Conservation (phyloP, 2,888 invertebrate species). For the Brachynemurus nebulosus region DNA sequence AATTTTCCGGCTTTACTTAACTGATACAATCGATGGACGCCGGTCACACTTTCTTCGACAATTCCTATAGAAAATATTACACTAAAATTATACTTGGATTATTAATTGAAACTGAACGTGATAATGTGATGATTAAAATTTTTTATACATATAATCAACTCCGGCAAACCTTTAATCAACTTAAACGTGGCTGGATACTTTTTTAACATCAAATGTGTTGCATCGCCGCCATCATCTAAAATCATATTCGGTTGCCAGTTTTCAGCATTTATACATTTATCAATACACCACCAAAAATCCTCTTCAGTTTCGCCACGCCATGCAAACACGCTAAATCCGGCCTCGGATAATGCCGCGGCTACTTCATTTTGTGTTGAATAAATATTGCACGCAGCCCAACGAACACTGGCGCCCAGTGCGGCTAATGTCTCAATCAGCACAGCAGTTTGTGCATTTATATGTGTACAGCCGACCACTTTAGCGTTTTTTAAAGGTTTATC, state of each 20-base stretch:
- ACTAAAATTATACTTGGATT: too few relatives aligned
- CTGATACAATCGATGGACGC: constrained; percentile 94
- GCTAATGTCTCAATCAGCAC: constrained; percentile 83
- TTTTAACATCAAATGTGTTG: constrained; percentile 90
- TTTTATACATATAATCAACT: too few relatives aligned
- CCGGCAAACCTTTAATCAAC: constrained; percentile 73
- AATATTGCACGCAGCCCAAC: constrained; percentile 97
- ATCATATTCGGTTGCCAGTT: constrained; percentile 98
- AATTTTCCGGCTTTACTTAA: constrained; percentile 88
- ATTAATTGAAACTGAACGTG: too few relatives aligned
- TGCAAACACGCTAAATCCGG: constrained; percentile 80
- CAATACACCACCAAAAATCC: constrained; percentile 99
- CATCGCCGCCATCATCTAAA: constrained; percentile 93
- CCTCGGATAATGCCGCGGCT: constrained; percentile 87
- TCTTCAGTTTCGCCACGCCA: constrained; percentile 97
- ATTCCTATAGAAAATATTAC: constrained; percentile 62
- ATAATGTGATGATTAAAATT: too few relatives aligned
- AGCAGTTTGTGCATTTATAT: constrained; percentile 97
- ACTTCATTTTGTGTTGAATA: constrained; percentile 98
- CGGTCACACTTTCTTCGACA: constrained; percentile 95
- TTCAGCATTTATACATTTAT: constrained; percentile 81
- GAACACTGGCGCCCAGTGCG: constrained; percentile 78
- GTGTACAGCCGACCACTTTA: constrained; percentile 89
- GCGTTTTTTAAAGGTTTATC: constrained; percentile 93
- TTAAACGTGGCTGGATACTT: constrained; percentile 90